Evolutionary conservation across 2,888 invertebrate species (phyloP).

Genomic region (Tetheella fluctuosa): DNA sequence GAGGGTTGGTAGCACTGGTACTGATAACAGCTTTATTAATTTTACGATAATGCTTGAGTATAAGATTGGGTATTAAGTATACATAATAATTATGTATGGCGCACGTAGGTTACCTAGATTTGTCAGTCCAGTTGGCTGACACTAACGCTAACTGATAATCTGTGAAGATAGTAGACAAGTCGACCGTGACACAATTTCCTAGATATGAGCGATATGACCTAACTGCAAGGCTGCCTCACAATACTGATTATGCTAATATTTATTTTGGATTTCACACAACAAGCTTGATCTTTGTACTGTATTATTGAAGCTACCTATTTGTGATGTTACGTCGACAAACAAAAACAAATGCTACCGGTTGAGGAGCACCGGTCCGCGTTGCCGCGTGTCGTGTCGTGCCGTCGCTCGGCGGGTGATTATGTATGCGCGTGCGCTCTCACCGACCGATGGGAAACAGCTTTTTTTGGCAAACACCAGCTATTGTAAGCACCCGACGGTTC

Average conservation of each 20-base stretch:
- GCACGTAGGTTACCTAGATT: background rate
- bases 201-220: background rate
- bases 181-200: constrained; percentile 2
- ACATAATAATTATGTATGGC: too few relatives aligned
- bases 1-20: too few relatives aligned
- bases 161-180: background rate
- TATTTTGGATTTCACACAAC: background rate
- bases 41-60: too few relatives aligned
- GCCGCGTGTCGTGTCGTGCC: background rate
- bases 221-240: constrained; percentile 1
- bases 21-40: too few relatives aligned
- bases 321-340: background rate
- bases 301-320: too few relatives aligned
- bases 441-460: constrained; percentile 25
- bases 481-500: constrained; percentile 30
- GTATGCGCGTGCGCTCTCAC: constrained; percentile 2
- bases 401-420: background rate
- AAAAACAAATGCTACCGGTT: constrained; percentile 1
- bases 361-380: background rate
- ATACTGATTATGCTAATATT: constrained; percentile 3
- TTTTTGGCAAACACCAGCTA: constrained; percentile 26
- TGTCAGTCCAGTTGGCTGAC: background rate
- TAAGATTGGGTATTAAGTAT: too few relatives aligned
- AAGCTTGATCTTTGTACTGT: too few relatives aligned
- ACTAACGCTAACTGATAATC: background rate